These are phyloP conservation scores for Colaptes auratus DNA, from an alignment of 2,113 vertebrate genomes.

Conservation along the genomic window DNA sequence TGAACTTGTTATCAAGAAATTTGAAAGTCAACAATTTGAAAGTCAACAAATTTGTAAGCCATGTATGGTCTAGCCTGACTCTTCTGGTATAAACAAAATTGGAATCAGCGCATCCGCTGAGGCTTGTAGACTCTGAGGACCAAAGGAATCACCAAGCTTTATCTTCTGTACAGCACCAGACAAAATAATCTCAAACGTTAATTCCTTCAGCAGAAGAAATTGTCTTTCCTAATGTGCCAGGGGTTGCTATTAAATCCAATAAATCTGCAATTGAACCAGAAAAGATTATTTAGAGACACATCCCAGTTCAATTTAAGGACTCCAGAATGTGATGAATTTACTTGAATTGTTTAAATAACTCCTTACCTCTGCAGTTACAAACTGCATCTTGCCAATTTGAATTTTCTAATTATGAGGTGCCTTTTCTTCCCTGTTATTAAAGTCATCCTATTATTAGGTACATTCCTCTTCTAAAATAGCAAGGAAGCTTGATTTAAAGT, in stretches of 20 bases:
- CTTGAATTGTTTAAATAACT: not conserved
- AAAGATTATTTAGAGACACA: not conserved
- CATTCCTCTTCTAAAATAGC: not conserved
- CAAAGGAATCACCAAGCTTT: not conserved
- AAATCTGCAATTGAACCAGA: not conserved
- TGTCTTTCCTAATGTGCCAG: not conserved
- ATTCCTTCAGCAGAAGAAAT: not conserved
- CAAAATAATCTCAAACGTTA: not conserved
- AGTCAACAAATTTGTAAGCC: not conserved
- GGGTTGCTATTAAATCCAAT: not conserved
- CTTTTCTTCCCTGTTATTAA: not conserved
- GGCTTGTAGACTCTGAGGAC: not conserved
- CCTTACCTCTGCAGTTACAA: not conserved
- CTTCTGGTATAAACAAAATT: not conserved
- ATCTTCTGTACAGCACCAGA: not conserved
- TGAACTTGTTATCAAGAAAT: not conserved
- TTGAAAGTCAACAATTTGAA: not conserved
- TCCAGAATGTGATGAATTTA: constrained; percentile 8
- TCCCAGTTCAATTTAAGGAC: not conserved
- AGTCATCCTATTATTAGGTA: not conserved
- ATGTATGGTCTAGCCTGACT: not conserved
- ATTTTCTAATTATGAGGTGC: not conserved
- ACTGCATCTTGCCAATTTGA: not conserved
- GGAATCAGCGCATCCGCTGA: not conserved
- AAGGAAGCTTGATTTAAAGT: not conserved